phyloP scores from a whole-genome alignment of 1,140 invertebrate species.

The Capitella teleta region DNA sequence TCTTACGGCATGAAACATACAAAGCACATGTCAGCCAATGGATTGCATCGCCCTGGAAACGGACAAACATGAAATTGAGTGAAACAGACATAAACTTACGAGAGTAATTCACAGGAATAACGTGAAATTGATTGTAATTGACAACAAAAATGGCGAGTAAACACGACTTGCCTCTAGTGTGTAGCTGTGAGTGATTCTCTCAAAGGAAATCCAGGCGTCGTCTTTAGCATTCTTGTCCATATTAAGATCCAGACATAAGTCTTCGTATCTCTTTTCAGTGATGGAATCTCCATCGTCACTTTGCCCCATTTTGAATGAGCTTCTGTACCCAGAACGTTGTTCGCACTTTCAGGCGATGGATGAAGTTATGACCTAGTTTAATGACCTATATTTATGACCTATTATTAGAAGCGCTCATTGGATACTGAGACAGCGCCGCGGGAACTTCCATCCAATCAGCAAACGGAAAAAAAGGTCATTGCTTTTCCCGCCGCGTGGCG shows the following conservation, averaged over 20 bases:
- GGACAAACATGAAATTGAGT: background rate
- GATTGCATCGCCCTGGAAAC: constrained; percentile 65
- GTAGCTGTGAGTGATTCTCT: constrained; percentile 68
- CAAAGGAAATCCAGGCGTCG: constrained; percentile 71
- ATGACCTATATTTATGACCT: too few species aligned
- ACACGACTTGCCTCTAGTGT: constrained; percentile 61
- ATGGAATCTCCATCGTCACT: constrained; percentile 33
- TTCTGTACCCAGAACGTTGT: too few species aligned
- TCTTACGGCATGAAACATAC: constrained; percentile 76
- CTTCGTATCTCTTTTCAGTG: constrained; percentile 29
- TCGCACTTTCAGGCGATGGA: too few species aligned
- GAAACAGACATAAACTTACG: background rate
- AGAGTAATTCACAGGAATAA: background rate
- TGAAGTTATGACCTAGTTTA: too few species aligned
- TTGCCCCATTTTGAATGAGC: constrained; percentile 33
- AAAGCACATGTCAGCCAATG: constrained; percentile 93
- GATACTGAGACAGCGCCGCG: too few species aligned
- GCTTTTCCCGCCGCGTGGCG: too few species aligned
- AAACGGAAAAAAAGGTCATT: too few species aligned
- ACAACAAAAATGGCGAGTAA: too few species aligned
- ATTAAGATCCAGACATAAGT: constrained; percentile 68
- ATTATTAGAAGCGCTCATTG: too few species aligned
- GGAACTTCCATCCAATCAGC: too few species aligned
- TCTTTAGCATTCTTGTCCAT: constrained; percentile 65
- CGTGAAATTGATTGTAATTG: too few species aligned